Percentiles rank a stretch among this genome's conserved stretches.
Conservation (phyloP, 1,140 invertebrate genomes). For the Drosophila mauritiana region DNA sequence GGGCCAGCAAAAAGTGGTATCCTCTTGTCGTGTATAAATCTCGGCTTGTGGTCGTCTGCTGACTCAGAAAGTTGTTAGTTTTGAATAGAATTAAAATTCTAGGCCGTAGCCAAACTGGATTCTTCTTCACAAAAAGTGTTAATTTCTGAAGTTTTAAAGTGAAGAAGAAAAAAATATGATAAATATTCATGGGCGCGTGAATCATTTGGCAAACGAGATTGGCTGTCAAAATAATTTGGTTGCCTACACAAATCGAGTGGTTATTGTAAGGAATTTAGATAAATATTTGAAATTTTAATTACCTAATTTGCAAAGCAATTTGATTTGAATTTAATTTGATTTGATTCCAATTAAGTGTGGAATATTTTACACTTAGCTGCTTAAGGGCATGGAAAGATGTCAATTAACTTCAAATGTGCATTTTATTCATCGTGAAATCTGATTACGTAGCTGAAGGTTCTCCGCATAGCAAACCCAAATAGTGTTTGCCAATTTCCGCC, state of each 20-base stretch:
- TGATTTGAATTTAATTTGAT: neutral
- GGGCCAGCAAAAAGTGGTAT: slow-evolving; percentile 8
- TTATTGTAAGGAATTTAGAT: neutral
- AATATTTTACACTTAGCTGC: too few species aligned
- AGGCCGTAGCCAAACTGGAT: slow-evolving; percentile 8
- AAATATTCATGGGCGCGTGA: slow-evolving; percentile 32
- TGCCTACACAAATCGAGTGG: neutral
- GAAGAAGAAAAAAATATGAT: slow-evolving; percentile 3
- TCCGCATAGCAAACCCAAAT: neutral
- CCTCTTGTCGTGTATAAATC: slow-evolving; percentile 33
- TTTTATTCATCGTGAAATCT: too few species aligned
- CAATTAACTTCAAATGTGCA: neutral
- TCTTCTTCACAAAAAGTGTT: slow-evolving; percentile 36
- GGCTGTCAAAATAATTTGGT: slow-evolving; percentile 21
- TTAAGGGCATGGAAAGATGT: too few species aligned
- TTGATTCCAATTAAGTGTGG: too few species aligned
- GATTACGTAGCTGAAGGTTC: neutral
- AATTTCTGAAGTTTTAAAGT: slow-evolving; percentile 20
- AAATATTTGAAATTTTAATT: neutral
- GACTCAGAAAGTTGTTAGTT: slow-evolving; percentile 33
- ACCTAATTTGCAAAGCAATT: neutral
- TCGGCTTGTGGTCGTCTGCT: slow-evolving; percentile 16
- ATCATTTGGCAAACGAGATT: slow-evolving; percentile 13
- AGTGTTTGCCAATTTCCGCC: slow-evolving; percentile 5
- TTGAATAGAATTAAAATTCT: slow-evolving; percentile 1